Base-by-base conservation (phyloP, 2,797 vertebrate genomes). In the Manis javanica region DNA sequence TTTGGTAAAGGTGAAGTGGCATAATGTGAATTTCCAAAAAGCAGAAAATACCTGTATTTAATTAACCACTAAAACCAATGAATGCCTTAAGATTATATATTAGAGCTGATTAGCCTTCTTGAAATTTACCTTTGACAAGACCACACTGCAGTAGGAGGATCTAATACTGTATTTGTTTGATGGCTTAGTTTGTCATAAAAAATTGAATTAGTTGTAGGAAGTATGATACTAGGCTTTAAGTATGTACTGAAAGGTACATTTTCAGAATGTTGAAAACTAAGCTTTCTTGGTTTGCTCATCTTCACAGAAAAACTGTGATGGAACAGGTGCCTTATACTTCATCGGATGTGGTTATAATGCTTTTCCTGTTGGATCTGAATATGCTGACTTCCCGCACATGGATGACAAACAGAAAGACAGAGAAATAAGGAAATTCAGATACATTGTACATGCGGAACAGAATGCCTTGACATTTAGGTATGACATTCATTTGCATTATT, bases 381-480 rank as follows among this genome's bases (percentile, higher is more conserved):
- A 99, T 34, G 99, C 99, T 0, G 99, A 99, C 97, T 99, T 99
- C 97, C 99, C 99, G 1, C 99, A 99, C 95, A 99, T 99, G 99
- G 99, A 99, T 82, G 98, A 98, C 98, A 99, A 99, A n/a, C 99
- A 99, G 94, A 98, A 99, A 96, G 99, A 99, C 98, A 98, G 99
- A 53, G 99, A 99, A 97, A 99, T 99, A 96, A 98, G 99, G 87
- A 99, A 99, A 96, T 99, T 99, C 98, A 98, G 99, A 98, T 99
- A 99, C 98, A 99, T 99, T 21, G 96, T 99, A 91, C 99, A 99
- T 5, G 99, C 99, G 0, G 99, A 99, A 97, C 99, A 99, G 98
- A 99, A 99, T 8, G 99, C 99, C 57, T 98, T 99, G 98, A 99
- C 99, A 0, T 99, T 99, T 99, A 99, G 99, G 99, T 99, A 98